Evolutionary conservation across 2,113 vertebrate species (phyloP).

Genomic region (Aythya baeri): DNA sequence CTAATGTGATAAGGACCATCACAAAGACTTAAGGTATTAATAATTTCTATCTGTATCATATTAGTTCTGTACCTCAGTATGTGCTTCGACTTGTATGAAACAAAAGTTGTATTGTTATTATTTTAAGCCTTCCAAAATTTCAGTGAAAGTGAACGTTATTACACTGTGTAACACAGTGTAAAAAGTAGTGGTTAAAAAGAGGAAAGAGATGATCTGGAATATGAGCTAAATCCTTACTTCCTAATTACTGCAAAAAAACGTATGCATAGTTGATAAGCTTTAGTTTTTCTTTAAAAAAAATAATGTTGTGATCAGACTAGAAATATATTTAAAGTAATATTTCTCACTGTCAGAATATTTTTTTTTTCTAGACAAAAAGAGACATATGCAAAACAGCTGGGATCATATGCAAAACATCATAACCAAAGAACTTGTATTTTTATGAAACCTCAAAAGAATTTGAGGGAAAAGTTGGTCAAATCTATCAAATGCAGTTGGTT

Average conservation of each 20-base stretch:
- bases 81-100: background rate
- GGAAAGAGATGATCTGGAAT: background rate
- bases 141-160: background rate
- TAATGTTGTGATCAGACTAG: background rate
- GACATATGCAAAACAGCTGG: background rate
- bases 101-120: constrained; percentile 28
- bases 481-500: background rate
- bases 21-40: constrained; percentile 16
- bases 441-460: background rate
- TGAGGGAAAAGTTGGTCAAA: background rate
- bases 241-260: background rate
- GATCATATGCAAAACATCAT: background rate
- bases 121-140: constrained; percentile 30
- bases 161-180: background rate
- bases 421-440: background rate
- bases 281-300: background rate
- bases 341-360: background rate
- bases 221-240: background rate
- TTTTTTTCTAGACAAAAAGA: background rate
- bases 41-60: constrained; percentile 26
- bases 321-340: background rate
- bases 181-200: background rate
- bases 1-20: constrained; percentile 41
- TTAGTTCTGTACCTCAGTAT: constrained; percentile 13
- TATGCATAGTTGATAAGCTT: background rate